Conservation (phyloP, 2,797 vertebrate genomes). For the Gorsachius magnificus region DNA sequence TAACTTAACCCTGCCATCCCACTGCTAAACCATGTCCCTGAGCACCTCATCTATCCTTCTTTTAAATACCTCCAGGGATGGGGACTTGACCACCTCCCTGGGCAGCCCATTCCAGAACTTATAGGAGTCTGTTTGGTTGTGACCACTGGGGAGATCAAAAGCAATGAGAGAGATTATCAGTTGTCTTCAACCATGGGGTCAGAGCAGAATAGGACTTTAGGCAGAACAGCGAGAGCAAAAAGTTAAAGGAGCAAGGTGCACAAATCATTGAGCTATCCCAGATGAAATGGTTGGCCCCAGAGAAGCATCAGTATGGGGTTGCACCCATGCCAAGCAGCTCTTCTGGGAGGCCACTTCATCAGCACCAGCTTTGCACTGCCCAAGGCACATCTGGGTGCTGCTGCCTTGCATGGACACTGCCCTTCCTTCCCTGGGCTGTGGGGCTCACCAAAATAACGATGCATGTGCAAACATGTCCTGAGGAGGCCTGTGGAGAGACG, state of each 20-base stretch:
- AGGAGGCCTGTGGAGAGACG: slow-evolving; percentile 19
- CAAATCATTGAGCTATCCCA: not conserved
- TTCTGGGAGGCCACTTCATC: not conserved
- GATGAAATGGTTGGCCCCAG: not conserved
- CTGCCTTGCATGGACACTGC: fast-evolving
- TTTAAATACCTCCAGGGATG: too few relatives aligned
- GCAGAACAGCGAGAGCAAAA: not conserved
- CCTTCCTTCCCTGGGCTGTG: not conserved
- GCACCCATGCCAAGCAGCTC: not conserved
- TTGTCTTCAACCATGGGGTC: not conserved
- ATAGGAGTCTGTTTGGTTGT: fast-evolving
- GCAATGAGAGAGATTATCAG: not conserved
- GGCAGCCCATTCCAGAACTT: not conserved
- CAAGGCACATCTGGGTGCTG: not conserved
- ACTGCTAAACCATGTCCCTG: too few relatives aligned
- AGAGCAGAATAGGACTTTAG: not conserved
- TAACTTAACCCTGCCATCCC: too few relatives aligned
- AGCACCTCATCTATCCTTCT: too few relatives aligned
- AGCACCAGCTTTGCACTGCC: not conserved
- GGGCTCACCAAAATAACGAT: not conserved
- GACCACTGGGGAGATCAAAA: not conserved
- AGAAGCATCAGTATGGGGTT: not conserved
- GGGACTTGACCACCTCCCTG: too few relatives aligned
- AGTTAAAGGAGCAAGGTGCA: not conserved
- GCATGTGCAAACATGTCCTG: not conserved